Base-by-base conservation (phyloP, 2,888 invertebrate genomes). In the Eilema caniola region DNA sequence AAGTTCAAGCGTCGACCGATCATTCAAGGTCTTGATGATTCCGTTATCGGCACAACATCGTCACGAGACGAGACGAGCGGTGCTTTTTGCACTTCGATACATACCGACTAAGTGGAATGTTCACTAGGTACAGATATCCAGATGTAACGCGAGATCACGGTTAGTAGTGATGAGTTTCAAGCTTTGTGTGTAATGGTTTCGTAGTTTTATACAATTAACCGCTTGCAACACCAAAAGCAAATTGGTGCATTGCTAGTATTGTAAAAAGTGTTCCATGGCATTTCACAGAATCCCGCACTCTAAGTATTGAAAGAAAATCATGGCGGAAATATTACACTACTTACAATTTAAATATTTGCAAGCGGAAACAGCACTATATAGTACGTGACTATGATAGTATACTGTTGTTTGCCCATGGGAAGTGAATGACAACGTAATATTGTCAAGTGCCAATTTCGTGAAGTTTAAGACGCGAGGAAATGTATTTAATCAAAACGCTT, bases 31-130 rank as follows among this genome's bases (percentile, higher is more conserved):
- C 92, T 83, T 85, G 83, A 85, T 82, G 88, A 90, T 85, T 86
- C 94, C 93, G 94, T 93, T 94, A 95, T 92, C 92, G 89, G 93
- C 87, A 88, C 94, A 93, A 81, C 86, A 83, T 87, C 90, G 91
- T 92, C 94, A 94, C 95, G 94, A 92, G 86, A 94, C 95, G 94
- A 92, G 86, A 24, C n/a, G 16, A 88, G 85, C 86, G 86, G 83
- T 84, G 81, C 83, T 84, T 82, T 83, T 85, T 83, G 85, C 81
- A 79, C 81, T 68, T 57, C 28, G 25, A 24, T 61, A 66, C 20
- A 61, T 71, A 69, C 41, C 64, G 60, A 60, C 69, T 59, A 64
- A 59, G 53, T n/a, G n/a, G n/a, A n/a, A n/a, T n/a, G n/a, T 25
- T 25, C 16, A 61, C 33, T 37, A 25, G 20, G 53, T 25, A 62